Evolutionary conservation across 2,113 vertebrate species (phyloP).

Genomic region (Acinonyx jubatus): DNA sequence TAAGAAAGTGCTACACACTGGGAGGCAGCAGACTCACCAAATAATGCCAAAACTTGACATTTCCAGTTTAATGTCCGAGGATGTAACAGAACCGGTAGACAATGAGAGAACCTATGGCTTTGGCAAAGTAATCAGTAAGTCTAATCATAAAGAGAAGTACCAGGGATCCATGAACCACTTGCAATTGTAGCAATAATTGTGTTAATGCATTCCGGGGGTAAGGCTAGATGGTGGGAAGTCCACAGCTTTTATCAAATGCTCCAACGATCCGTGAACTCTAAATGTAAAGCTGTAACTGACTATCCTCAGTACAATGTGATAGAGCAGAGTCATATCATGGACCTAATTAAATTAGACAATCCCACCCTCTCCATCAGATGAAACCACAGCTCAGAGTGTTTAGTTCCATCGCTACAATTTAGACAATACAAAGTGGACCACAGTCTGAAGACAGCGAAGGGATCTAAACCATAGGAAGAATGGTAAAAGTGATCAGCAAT

Average conservation of each 20-base stretch:
- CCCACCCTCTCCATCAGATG: not conserved
- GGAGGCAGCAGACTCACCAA: not conserved
- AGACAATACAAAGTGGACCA: conserved; percentile 3
- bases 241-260: not conserved
- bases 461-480: not conserved
- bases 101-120: conserved; percentile 17
- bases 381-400: conserved; percentile 7
- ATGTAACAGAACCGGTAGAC: not conserved
- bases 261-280: not conserved
- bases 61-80: conserved; percentile 28
- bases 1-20: not conserved
- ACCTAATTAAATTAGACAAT: not conserved
- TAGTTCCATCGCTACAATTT: not conserved
- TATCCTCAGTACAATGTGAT: not conserved
- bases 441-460: not conserved
- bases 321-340: not conserved
- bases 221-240: not conserved
- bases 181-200: conserved; percentile 23
- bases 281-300: conserved; percentile 20
- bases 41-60: not conserved
- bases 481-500: not conserved
- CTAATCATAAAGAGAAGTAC: conserved; percentile 35
- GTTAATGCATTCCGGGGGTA: not conserved
- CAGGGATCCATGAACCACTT: conserved; percentile 1
- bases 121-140: conserved; percentile 47